phyloP scores from a whole-genome alignment of 1,140 invertebrate genomes.

The Philotrypesis tridentata region DNA sequence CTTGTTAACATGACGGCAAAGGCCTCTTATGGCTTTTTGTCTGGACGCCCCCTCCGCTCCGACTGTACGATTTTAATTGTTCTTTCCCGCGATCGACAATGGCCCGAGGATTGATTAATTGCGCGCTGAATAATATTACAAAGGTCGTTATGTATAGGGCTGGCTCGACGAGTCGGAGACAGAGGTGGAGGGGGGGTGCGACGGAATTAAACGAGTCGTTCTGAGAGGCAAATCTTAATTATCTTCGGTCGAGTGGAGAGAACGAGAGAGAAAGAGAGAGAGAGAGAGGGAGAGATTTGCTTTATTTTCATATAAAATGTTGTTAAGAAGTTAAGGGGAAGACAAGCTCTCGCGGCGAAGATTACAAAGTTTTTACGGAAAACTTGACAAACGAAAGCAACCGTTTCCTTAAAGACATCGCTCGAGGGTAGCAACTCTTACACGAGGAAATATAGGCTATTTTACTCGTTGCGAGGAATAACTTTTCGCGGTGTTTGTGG shows the following conservation, averaged over 20 bases:
- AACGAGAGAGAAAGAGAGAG: neutral
- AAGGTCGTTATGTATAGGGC: neutral
- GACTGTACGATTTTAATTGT: conserved; percentile 8
- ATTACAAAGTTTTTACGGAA: conserved; percentile 45
- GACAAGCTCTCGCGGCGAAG: conserved; percentile 8
- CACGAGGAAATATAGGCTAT: conserved; percentile 26
- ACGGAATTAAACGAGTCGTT: neutral
- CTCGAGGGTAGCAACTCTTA: conserved; percentile 4
- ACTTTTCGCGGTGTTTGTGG: neutral
- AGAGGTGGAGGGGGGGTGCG: no score
- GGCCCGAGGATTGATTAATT: conserved; percentile 13
- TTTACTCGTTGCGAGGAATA: conserved; percentile 6
- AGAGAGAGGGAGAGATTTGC: neutral
- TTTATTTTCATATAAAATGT: conserved; percentile 31
- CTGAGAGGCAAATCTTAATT: neutral
- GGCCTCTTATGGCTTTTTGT: conserved; percentile 2
- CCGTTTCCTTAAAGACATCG: conserved; percentile 1
- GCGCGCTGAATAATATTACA: neutral
- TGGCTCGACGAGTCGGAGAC: neutral
- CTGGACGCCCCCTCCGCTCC: neutral
- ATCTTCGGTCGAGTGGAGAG: neutral
- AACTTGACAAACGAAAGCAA: conserved; percentile 20
- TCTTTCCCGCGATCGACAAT: neutral
- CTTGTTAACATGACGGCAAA: neutral
- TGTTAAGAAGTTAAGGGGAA: conserved; percentile 34